phyloP scores from a whole-genome alignment of 2,113 vertebrate species.

The Trachemys scripta region DNA sequence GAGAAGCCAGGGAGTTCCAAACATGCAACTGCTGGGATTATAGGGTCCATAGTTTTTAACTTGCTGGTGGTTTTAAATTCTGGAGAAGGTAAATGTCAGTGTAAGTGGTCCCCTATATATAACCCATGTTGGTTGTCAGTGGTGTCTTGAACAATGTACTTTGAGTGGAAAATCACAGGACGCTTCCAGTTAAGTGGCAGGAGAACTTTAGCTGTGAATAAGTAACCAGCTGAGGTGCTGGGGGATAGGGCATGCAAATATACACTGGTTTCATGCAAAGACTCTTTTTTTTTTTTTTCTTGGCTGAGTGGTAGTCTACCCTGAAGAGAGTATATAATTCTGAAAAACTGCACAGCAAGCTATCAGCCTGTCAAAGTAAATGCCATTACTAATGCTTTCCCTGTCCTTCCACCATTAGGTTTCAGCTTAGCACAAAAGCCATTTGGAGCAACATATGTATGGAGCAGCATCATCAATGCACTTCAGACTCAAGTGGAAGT shows the following conservation, averaged over 20 bases:
- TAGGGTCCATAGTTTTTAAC: background rate
- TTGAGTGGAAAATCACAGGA: background rate
- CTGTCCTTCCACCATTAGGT: slow-evolving; percentile 69
- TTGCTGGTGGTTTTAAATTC: background rate
- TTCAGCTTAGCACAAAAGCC: slow-evolving; percentile 91
- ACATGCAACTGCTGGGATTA: rapidly evolving
- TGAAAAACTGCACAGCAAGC: background rate
- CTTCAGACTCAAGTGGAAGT: slow-evolving; percentile 93
- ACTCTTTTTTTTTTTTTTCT: background rate
- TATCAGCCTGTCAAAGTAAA: background rate
- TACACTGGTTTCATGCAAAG: background rate
- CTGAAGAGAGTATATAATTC: background rate
- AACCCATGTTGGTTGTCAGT: background rate
- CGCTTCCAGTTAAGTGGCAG: background rate
- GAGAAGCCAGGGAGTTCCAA: rapidly evolving
- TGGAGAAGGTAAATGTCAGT: background rate
- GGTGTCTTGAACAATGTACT: background rate
- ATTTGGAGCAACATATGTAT: slow-evolving; percentile 93
- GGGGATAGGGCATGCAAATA: background rate
- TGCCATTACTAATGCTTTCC: background rate
- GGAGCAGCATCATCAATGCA: slow-evolving; percentile 94
- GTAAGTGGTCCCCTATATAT: background rate
- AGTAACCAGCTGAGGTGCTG: background rate
- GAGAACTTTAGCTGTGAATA: background rate
- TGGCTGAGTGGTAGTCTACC: background rate